phyloP scores from a whole-genome alignment of 1,140 invertebrate genomes.

The Neodiprion virginianus region DNA sequence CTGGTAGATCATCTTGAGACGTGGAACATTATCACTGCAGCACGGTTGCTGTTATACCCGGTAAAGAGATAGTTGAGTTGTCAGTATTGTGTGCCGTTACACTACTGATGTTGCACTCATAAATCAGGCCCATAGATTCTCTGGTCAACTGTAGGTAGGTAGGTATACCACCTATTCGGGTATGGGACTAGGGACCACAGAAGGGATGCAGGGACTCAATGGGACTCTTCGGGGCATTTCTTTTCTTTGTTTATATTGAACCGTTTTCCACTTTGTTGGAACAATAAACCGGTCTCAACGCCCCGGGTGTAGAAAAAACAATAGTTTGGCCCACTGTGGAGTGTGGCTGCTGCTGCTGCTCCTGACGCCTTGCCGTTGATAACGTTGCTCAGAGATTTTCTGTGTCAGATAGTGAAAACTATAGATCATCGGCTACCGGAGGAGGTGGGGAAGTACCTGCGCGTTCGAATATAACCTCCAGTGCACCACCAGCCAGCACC shows the following conservation, averaged over 20 bases:
- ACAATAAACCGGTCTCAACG: conserved; percentile 2
- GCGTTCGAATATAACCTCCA: no score
- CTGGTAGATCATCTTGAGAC: no score
- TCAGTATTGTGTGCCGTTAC: no score
- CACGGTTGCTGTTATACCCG: no score
- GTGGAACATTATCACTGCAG: no score
- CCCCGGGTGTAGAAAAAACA: not conserved
- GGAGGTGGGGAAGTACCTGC: not conserved
- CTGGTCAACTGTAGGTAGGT: no score
- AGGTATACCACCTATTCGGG: not conserved
- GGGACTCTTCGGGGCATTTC: not conserved
- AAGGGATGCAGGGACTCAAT: not conserved
- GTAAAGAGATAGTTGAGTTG: no score
- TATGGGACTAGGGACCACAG: not conserved
- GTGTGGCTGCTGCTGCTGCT: not conserved
- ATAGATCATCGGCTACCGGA: not conserved
- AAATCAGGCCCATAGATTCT: no score
- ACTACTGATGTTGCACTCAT: no score
- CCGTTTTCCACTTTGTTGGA: conserved; percentile 1
- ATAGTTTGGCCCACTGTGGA: not conserved
- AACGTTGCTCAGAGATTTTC: not conserved
- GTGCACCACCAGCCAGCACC: not conserved
- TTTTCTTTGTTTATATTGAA: not conserved
- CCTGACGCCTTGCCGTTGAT: not conserved
- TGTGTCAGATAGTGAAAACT: not conserved